Conservation (phyloP, 1,140 invertebrate genomes). For the Bombus difficillimus region DNA sequence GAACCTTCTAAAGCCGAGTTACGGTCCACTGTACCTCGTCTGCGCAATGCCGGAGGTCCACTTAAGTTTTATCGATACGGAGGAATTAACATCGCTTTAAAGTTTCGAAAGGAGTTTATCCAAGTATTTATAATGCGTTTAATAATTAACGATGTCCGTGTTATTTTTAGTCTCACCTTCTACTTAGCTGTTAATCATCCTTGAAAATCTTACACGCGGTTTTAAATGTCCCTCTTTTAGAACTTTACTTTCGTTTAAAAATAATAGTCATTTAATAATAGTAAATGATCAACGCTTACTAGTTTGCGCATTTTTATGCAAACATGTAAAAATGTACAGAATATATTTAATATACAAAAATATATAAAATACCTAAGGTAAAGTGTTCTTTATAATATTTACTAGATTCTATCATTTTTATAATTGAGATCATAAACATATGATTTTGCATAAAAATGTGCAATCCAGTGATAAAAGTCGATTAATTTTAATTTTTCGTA, state of each 20-base stretch:
- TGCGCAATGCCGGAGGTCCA: neutral
- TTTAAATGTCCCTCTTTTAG: neutral
- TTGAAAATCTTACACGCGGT: no score
- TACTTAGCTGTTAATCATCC: neutral
- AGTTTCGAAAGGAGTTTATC: neutral
- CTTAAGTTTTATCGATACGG: constrained; percentile 14
- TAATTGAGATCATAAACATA: neutral
- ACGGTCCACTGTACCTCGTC: neutral
- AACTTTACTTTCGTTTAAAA: neutral
- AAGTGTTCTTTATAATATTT: no score
- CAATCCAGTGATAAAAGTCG: no score
- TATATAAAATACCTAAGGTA: no score
- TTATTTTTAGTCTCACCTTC: neutral
- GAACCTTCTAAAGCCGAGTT: neutral
- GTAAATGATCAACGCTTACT: neutral
- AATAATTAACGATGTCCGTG: no score
- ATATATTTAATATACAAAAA: no score
- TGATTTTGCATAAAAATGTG: neutral
- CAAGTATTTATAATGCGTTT: neutral
- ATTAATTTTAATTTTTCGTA: no score
- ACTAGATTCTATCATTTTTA: no score
- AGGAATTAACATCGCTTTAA: constrained; percentile 12
- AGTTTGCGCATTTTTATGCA: neutral
- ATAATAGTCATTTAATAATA: neutral
- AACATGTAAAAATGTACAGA: neutral